Conservation (phyloP, 2,888 invertebrate genomes). For the Acanthosepion lycidas region DNA sequence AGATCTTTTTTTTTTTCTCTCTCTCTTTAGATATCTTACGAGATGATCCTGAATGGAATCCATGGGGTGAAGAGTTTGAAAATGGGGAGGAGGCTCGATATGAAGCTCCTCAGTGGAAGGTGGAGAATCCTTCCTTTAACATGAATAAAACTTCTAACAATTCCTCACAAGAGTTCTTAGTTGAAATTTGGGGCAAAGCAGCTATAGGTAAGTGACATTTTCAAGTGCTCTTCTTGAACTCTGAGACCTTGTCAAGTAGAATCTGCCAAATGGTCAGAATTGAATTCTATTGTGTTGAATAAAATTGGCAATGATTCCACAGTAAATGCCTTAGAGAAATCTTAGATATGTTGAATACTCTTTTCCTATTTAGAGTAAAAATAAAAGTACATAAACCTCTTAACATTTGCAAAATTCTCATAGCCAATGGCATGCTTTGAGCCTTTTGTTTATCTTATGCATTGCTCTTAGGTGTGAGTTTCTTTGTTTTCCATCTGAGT, state of each 20-base stretch:
- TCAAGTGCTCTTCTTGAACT: slow-evolving; percentile 15
- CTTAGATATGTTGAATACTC: background rate
- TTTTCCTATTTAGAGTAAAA: background rate
- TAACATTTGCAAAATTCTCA: background rate
- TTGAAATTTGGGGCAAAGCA: slow-evolving; percentile 68
- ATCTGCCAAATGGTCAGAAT: background rate
- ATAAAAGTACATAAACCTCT: background rate
- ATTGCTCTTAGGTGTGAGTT: background rate
- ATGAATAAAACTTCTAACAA: slow-evolving; percentile 42
- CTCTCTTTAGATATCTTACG: background rate
- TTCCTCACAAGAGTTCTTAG: slow-evolving; percentile 52
- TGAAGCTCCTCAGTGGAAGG: slow-evolving; percentile 58
- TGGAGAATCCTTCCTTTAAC: background rate
- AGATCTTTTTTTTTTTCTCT: background rate
- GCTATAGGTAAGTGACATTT: slow-evolving; percentile 62
- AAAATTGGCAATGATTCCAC: background rate
- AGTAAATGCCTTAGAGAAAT: background rate
- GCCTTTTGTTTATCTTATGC: background rate
- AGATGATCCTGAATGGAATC: slow-evolving; percentile 69
- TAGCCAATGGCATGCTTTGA: background rate
- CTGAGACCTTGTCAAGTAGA: background rate
- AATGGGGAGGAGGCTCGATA: slow-evolving; percentile 59
- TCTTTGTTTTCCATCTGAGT: background rate
- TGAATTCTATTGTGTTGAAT: background rate
- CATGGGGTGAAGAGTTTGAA: slow-evolving; percentile 71